Evolutionary conservation across 2,888 invertebrate genomes (phyloP), one percentile per base, ranked within the genome.

Genomic region (Lordiphosa andalusiaca): DNA sequence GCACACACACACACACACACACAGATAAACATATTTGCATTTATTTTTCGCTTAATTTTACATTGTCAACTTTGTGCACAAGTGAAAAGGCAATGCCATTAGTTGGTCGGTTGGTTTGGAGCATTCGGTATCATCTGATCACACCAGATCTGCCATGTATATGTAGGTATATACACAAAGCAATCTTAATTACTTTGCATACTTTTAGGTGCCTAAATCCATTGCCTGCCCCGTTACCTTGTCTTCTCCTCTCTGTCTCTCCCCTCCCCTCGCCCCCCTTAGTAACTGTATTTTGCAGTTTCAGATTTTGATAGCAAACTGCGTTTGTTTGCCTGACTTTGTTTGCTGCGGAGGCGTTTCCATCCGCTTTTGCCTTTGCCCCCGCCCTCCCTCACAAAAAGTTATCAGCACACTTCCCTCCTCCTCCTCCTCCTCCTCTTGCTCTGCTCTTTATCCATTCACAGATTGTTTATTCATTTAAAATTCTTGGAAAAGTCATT

Each of bases 1-100:
- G 55, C 25, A 44, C 6, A 6, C 42, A 19, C 6, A n/a, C 23
- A n/a, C 40, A 12, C 37, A 53, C 23, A 16, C 38, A 41, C 35
- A 37, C 53, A 48, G 42, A 25, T 51, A 53, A 25, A 50, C 42
- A 52, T 55, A 62, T 54, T 54, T 54, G 35, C 61, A 60, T 60
- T 46, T 41, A 36, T 25, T 40, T 46, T 61, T 46, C 46, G 42
- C 30, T 41, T 59, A 30, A 30, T 30, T 30, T 30, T 30, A 30
- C 30, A 30, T 30, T 30, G 30, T 30, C 30, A 30, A 30, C 30
- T 30, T 30, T 30, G 30, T 30, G 30, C 30, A 9, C 3, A 30
- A 9, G 30, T 30, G 30, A 30, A 30, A 30, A 9, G 30, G 30
- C 30, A 3, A 9, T 30, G 9, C 3, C 30, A 2, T 30, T 30